A percentile compares a stretch with the other conserved stretches of the same genome.
phyloP scores from a whole-genome alignment of 2,888 invertebrate species.

The Metopia argyrocephala region DNA sequence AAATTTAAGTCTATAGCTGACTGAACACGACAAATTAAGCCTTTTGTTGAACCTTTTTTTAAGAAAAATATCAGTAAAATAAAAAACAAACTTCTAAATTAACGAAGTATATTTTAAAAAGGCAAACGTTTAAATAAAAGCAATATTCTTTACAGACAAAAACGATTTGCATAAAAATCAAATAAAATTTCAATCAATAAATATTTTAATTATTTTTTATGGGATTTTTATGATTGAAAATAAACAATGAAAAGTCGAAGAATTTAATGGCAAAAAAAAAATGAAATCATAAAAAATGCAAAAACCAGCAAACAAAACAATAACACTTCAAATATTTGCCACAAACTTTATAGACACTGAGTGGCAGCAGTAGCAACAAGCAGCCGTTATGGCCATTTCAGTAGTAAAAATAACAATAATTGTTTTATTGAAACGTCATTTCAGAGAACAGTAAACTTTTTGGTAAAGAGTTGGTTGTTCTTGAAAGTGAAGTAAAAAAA shows the following conservation, averaged over 20 bases:
- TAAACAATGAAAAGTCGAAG: conserved; percentile 18
- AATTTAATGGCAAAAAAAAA: conserved; percentile 13
- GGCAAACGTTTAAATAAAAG: too few relatives aligned
- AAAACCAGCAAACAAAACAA: conserved; percentile 22
- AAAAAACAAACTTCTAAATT: neutral
- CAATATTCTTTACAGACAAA: conserved; percentile 20
- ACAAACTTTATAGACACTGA: conserved; percentile 11
- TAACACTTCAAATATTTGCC: conserved; percentile 16
- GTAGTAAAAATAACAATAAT: conserved; percentile 47
- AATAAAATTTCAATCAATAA: conserved; percentile 54
- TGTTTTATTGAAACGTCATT: conserved; percentile 58
- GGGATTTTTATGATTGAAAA: neutral
- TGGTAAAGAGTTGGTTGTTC: too few relatives aligned
- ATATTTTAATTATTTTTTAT: conserved; percentile 63
- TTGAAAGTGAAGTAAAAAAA: neutral
- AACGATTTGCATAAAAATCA: conserved; percentile 56
- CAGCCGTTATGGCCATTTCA: neutral
- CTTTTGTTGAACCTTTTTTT: too few relatives aligned
- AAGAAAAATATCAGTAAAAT: too few relatives aligned
- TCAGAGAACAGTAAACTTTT: neutral
- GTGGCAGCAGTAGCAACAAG: neutral
- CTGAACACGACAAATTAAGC: too few relatives aligned
- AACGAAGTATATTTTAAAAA: neutral
- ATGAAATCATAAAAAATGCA: conserved; percentile 1
- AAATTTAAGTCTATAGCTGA: too few relatives aligned